A percentile compares a stretch with the other conserved stretches of the same genome.
phyloP scores from a whole-genome alignment of 2,113 vertebrate genomes.

The Sclerurus mexicanus region DNA sequence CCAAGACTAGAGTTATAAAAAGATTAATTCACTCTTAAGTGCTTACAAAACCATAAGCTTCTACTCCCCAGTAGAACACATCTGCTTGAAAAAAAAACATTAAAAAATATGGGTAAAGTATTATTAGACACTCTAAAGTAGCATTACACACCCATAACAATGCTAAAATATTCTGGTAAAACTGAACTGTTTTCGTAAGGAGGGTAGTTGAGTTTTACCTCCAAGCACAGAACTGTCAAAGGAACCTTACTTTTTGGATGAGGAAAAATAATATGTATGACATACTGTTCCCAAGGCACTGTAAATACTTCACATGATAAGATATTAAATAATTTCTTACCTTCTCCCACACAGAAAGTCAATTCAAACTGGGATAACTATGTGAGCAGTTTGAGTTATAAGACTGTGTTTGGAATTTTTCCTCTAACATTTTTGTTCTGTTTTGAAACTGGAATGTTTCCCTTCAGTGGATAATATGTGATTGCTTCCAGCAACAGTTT shows the following conservation, averaged over 20 bases:
- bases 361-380: not conserved
- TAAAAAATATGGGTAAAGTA: not conserved
- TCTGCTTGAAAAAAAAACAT: not conserved
- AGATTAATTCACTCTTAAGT: not conserved
- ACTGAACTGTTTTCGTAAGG: not conserved
- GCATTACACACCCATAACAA: not conserved
- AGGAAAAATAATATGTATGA: not conserved
- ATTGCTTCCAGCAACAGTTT: conserved; percentile 32
- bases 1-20: not conserved
- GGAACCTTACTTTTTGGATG: not conserved
- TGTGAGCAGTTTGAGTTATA: not conserved
- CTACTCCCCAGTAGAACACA: not conserved
- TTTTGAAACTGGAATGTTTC: conserved; percentile 26
- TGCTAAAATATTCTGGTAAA: not conserved
- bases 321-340: not conserved
- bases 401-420: conserved; percentile 10
- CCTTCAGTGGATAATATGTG: not conserved
- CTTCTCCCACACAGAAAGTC: not conserved
- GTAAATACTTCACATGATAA: not conserved
- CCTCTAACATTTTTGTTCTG: not conserved
- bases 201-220: not conserved
- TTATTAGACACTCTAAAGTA: not conserved
- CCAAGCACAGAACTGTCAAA: not conserved
- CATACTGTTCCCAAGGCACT: not conserved
- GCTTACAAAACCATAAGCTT: not conserved